Conservation (phyloP, 1,140 invertebrate genomes). For the Heliconius hewitsoni region DNA sequence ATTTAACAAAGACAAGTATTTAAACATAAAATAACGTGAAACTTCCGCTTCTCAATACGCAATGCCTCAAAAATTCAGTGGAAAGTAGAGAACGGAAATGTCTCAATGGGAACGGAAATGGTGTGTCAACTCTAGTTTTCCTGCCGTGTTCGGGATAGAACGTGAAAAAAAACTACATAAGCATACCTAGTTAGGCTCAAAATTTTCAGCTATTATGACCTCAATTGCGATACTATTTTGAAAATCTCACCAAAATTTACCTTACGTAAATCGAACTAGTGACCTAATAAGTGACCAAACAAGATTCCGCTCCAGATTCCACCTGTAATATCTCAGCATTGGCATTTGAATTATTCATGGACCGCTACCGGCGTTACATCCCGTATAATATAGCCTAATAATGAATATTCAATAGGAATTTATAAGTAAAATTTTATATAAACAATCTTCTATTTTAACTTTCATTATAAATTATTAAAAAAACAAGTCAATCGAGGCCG, state of each 20-base stretch:
- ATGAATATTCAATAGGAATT: constrained; percentile 8
- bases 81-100: too few relatives aligned
- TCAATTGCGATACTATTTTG: neutral
- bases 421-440: neutral
- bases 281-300: neutral
- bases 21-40: too few relatives aligned
- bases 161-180: too few relatives aligned
- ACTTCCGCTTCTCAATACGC: too few relatives aligned
- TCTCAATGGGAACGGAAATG: too few relatives aligned
- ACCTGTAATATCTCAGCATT: neutral
- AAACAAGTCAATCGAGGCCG: too few relatives aligned
- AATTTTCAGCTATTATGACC: neutral
- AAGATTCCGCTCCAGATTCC: neutral
- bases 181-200: neutral
- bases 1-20: too few relatives aligned
- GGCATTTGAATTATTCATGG: constrained; percentile 8
- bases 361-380: neutral
- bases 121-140: too few relatives aligned
- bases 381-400: constrained; percentile 1
- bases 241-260: neutral
- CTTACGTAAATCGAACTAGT: neutral
- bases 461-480: neutral
- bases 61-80: too few relatives aligned
- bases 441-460: neutral
- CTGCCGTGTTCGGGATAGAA: too few relatives aligned